Evolutionary conservation across 2,797 vertebrate genomes (phyloP).

Genomic region (Sebastes jordani): DNA sequence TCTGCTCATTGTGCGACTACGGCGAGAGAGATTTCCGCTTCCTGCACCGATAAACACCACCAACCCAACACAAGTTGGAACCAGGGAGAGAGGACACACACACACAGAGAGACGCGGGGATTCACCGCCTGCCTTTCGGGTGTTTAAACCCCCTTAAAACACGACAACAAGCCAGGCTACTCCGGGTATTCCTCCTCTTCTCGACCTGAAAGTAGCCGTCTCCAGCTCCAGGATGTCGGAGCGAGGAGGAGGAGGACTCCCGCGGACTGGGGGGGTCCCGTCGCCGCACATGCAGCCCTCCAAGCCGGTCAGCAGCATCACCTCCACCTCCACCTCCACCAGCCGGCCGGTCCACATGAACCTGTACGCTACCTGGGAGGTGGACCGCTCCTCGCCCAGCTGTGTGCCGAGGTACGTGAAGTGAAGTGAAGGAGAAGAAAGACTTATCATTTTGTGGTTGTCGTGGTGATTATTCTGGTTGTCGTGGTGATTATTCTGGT

Average conservation of each 20-base stretch:
- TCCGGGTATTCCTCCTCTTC: constrained; percentile 4
- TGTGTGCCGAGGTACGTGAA: constrained; percentile 90
- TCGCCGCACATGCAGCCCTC: constrained; percentile 85
- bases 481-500: background rate
- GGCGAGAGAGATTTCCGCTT: constrained; percentile 82
- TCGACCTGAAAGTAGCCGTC: constrained; percentile 16
- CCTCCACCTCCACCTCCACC: constrained; percentile 48
- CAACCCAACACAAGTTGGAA: constrained; percentile 7
- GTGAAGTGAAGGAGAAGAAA: too few relatives aligned
- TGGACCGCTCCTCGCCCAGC: constrained; percentile 92
- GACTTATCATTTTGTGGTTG: constrained; percentile 3
- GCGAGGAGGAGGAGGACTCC: constrained; percentile 86
- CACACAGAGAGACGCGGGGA: background rate
- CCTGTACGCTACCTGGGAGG: constrained; percentile 95
- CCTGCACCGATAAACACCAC: constrained; percentile 70
- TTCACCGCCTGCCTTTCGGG: constrained; percentile 12
- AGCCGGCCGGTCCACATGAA: constrained; percentile 94
- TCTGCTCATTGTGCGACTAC: constrained; percentile 58
- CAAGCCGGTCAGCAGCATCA: constrained; percentile 82
- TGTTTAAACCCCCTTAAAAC: background rate
- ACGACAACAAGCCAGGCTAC: background rate
- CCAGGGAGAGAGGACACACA: background rate
- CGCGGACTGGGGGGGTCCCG: constrained; percentile 83
- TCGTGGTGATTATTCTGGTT: background rate
- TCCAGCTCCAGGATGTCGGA: constrained; percentile 83